Base-by-base conservation (phyloP, 2,113 vertebrate species). In the Cottus gobio region DNA sequence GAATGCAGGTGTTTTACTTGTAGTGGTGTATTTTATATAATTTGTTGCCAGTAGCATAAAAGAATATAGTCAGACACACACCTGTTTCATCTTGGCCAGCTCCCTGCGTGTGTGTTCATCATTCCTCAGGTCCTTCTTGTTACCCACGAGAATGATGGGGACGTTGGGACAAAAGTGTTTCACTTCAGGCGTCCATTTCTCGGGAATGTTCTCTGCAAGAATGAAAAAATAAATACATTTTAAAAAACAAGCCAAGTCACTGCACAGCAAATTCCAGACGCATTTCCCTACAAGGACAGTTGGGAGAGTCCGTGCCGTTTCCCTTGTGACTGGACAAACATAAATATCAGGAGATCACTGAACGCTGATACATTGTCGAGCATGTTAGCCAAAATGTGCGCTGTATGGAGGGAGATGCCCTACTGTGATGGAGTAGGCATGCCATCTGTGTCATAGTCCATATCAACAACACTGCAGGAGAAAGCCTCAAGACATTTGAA, bases 131-230 rank as follows among this genome's bases (percentile, higher is more conserved):
- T 99, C 98, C 93, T 99, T 99, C 91, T 99, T 99, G 89, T 99
- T 99, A 13, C 97, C 98, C 87, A 99, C 97, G 0, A 99, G 95
- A 91, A 99, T 99, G 93, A 99, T 99, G 5, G 98, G 98, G 78
- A 99, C 98, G 0, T 97, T 99, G 82, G 98, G 98, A 88, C 98
- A 99, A 92, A 99, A 99, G 85, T 99, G 98, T 91, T 99, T 99
- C 87, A 99, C 98, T 90, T 99, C 98, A 0, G 97, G 98, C 0
- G 97, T 99, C 98, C 98, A 99, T 87, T 99, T 99, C 93, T 99
- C 98, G 0, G 98, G 97, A 94, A 99, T 99, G 93, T 99, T 99
- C 92, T 99, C 98, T 99, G 85, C 30, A 88, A 75, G 39, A 75
- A 64, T 2, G 10, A 9, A 67, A 67, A 84, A 42, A 48, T 7